phyloP scores from a whole-genome alignment of 2,113 vertebrate species.

The Archocentrus centrarchus region DNA sequence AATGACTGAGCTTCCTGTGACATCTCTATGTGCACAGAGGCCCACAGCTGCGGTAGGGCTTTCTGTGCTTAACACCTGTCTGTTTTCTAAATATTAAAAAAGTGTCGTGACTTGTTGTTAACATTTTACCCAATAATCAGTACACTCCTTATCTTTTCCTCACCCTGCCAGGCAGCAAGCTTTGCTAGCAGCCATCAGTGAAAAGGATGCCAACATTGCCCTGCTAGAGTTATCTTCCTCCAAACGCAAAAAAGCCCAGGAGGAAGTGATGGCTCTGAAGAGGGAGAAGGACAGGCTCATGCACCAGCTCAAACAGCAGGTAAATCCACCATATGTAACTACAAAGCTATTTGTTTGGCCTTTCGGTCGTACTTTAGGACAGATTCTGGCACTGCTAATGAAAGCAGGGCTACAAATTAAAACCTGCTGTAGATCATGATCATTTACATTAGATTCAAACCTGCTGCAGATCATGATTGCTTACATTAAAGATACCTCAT shows the following conservation, averaged over 20 bases:
- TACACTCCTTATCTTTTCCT: constrained; percentile 6
- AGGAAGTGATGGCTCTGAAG: constrained; percentile 94
- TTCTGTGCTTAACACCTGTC: constrained; percentile 20
- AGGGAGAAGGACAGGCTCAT: constrained; percentile 95
- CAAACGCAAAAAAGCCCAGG: constrained; percentile 93
- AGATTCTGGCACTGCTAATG: constrained; percentile 31
- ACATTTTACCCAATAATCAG: neutral
- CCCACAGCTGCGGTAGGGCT: constrained; percentile 24
- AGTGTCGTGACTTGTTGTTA: neutral
- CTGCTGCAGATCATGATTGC: constrained; percentile 36
- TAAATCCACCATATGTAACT: constrained; percentile 61
- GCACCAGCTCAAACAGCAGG: constrained; percentile 97
- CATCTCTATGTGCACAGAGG: constrained; percentile 20
- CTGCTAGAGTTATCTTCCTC: constrained; percentile 94
- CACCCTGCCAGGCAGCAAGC: constrained; percentile 89
- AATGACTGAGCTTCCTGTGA: constrained; percentile 34
- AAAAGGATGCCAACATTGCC: constrained; percentile 97
- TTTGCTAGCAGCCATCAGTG: constrained; percentile 95
- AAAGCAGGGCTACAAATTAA: constrained; percentile 54
- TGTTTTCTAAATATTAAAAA: neutral
- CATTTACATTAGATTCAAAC: constrained; percentile 50
- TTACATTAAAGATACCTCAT: constrained; percentile 49
- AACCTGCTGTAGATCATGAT: constrained; percentile 51
- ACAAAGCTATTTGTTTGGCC: constrained; percentile 40
- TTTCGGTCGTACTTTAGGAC: constrained; percentile 52